Evolutionary conservation across 1,140 invertebrate species (phyloP).

Genomic region (Pinna nobilis): DNA sequence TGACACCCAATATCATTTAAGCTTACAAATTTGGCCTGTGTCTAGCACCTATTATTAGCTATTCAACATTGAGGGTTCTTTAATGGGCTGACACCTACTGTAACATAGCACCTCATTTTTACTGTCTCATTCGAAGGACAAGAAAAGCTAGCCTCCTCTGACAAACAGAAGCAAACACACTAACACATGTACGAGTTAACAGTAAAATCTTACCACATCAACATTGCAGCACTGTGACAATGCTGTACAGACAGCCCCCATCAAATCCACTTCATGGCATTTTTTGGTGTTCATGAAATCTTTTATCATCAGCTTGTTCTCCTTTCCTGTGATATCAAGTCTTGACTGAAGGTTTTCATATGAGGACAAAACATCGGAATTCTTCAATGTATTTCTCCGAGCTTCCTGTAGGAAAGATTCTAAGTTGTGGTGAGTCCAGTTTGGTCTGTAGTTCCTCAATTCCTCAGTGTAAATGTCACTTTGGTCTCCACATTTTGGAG

Average conservation of each 20-base stretch:
- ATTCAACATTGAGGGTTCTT: too few relatives aligned
- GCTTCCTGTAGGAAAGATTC: conserved; percentile 30
- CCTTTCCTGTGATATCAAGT: not conserved
- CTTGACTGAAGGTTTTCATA: not conserved
- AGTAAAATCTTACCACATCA: conserved; percentile 80
- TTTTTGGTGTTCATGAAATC: conserved; percentile 90
- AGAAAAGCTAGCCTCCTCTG: too few relatives aligned
- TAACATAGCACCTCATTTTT: too few relatives aligned
- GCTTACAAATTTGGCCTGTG: too few relatives aligned
- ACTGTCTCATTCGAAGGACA: too few relatives aligned
- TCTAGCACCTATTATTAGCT: too few relatives aligned
- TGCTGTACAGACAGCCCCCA: conserved; percentile 77
- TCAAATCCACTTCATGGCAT: conserved; percentile 84
- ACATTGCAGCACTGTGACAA: conserved; percentile 65
- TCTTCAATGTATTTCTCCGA: conserved; percentile 10
- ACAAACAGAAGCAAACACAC: too few relatives aligned
- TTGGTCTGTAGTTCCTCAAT: not conserved
- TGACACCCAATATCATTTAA: too few relatives aligned
- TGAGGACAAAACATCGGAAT: conserved; percentile 1
- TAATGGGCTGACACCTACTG: too few relatives aligned
- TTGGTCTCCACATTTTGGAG: not conserved
- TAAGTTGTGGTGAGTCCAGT: conserved; percentile 35
- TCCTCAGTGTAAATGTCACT: not conserved
- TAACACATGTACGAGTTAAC: too few relatives aligned
- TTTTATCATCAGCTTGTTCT: conserved; percentile 52